phyloP scores from a whole-genome alignment of 2,797 vertebrate genomes.

The Rachycentron canadum region DNA sequence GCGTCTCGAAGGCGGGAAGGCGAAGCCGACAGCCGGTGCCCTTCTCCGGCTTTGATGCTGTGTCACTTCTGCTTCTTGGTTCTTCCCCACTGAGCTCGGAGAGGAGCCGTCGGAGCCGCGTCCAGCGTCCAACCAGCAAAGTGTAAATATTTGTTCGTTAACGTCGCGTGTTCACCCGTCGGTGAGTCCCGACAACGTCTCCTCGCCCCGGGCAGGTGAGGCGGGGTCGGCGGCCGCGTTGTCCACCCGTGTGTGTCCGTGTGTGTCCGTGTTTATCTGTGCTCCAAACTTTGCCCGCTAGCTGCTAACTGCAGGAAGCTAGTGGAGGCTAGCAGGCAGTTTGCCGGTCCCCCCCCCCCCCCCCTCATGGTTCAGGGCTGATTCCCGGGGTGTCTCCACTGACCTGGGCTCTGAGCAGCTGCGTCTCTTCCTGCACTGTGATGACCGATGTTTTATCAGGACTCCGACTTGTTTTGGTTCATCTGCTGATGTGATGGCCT shows the following conservation, averaged over 20 bases:
- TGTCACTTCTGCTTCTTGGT: not conserved
- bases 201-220: not conserved
- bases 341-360: no score
- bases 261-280: not conserved
- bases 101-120: no score
- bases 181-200: not conserved
- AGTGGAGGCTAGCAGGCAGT: constrained; percentile 30
- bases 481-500: constrained; percentile 9
- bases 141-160: not conserved
- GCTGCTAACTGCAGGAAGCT: constrained; percentile 34
- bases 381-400: fast-evolving
- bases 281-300: constrained; percentile 22
- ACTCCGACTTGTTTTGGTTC: not conserved
- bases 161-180: not conserved
- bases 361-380: not conserved
- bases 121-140: not conserved
- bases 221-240: not conserved
- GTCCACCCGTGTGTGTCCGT: not conserved
- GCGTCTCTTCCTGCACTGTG: not conserved
- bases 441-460: not conserved
- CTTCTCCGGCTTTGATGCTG: constrained; percentile 17
- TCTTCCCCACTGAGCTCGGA: not conserved
- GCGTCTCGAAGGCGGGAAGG: not conserved
- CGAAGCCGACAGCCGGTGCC: no score
- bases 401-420: fast-evolving